Evolutionary conservation across 2,113 vertebrate species (phyloP).

Genomic region (Paedocypris sp.): DNA sequence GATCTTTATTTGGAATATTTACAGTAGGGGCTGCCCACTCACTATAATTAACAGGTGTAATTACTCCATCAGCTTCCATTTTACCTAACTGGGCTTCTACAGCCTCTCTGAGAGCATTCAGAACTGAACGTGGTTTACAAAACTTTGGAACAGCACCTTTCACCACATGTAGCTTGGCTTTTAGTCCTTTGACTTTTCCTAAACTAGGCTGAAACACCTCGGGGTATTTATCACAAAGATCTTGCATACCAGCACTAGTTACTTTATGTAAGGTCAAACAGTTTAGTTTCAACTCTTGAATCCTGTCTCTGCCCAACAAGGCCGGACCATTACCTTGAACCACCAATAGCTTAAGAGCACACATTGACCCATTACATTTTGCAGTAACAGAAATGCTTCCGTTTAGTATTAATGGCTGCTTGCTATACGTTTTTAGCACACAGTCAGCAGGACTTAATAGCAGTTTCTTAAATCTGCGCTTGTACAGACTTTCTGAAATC

Average conservation of each 20-base stretch:
- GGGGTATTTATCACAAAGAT: neutral
- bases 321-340: neutral
- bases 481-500: neutral
- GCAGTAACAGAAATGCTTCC: neutral
- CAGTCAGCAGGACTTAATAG: neutral
- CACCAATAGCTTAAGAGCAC: neutral
- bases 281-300: neutral
- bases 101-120: neutral
- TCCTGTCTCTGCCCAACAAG: constrained; percentile 16
- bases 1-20: neutral
- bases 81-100: neutral
- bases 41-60: neutral
- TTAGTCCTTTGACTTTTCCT: neutral
- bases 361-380: neutral
- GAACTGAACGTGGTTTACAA: neutral
- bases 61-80: neutral
- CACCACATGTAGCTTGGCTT: neutral
- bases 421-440: constrained; percentile 1
- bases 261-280: neutral
- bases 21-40: constrained; percentile 7
- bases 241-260: neutral
- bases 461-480: neutral
- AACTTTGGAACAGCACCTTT: constrained; percentile 3
- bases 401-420: neutral
- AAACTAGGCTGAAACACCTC: neutral